These are phyloP conservation scores for Thalassoma bifasciatum DNA, from an alignment of 2,113 vertebrate genomes.

Conservation along the genomic window DNA sequence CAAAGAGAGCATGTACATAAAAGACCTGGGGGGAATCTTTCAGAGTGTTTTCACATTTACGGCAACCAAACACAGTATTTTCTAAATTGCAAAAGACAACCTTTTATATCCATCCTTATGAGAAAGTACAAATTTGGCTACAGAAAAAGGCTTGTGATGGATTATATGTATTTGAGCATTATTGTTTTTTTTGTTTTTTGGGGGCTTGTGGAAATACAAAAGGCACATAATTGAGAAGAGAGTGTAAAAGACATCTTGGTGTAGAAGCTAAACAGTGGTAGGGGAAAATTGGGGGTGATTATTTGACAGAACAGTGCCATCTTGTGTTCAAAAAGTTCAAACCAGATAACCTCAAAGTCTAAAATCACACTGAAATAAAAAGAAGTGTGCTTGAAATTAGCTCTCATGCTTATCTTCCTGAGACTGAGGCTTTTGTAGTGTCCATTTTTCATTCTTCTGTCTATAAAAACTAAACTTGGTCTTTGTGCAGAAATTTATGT, in stretches of 20 bases:
- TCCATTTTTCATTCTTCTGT: too few relatives aligned
- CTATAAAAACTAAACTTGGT: too few relatives aligned
- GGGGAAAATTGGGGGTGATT: slow-evolving; percentile 4
- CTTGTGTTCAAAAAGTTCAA: slow-evolving; percentile 60
- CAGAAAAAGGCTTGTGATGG: not conserved
- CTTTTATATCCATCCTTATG: slow-evolving; percentile 10
- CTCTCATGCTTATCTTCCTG: too few relatives aligned
- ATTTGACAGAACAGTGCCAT: slow-evolving; percentile 76
- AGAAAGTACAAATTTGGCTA: not conserved
- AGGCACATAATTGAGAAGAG: not conserved
- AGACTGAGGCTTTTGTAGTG: too few relatives aligned
- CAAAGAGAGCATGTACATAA: slow-evolving; percentile 35
- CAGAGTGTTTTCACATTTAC: slow-evolving; percentile 53
- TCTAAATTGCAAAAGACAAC: slow-evolving; percentile 19
- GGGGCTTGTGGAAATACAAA: slow-evolving; percentile 16
- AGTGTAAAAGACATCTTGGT: not conserved
- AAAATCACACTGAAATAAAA: not conserved
- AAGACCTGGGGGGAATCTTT: slow-evolving; percentile 45
- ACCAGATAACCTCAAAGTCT: not conserved
- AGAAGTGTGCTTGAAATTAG: not conserved
- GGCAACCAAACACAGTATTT: slow-evolving; percentile 32
- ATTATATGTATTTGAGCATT: slow-evolving; percentile 23
- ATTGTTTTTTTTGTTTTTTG: slow-evolving; percentile 2
- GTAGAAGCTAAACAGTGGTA: not conserved
- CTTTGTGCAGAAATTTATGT: too few relatives aligned